These are phyloP conservation scores for Mormyrops attenuatus DNA, from an alignment of 2,797 vertebrate species.

Conservation along the genomic window DNA sequence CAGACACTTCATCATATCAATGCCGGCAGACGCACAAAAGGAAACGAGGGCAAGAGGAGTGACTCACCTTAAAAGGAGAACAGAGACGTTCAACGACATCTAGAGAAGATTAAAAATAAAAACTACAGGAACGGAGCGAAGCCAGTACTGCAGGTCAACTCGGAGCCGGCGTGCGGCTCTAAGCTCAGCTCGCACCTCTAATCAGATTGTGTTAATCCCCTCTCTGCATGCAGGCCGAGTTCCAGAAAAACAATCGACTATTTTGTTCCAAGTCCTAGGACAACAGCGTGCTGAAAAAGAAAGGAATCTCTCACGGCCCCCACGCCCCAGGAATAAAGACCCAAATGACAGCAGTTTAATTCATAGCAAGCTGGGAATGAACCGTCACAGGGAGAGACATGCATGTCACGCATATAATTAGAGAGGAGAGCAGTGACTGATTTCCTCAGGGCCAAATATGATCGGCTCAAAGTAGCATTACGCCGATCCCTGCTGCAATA, in stretches of 20 bases:
- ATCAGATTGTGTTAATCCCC: conserved; percentile 94
- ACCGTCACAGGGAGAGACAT: conserved; percentile 35
- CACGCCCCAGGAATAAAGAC: background rate
- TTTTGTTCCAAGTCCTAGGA: conserved; percentile 41
- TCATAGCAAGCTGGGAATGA: conserved; percentile 23
- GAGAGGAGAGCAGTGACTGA: conserved; percentile 30
- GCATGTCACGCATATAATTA: conserved; percentile 45
- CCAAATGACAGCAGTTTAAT: background rate
- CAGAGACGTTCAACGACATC: conserved; percentile 43
- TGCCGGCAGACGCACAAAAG: background rate
- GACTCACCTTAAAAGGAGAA: conserved; percentile 62
- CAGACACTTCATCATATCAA: background rate
- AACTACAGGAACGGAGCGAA: conserved; percentile 23
- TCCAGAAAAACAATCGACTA: conserved; percentile 56
- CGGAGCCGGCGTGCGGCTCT: conserved; percentile 35
- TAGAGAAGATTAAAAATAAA: conserved; percentile 38
- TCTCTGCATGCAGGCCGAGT: conserved; percentile 63
- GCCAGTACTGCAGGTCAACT: conserved; percentile 39
- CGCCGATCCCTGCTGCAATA: background rate
- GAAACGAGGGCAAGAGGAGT: background rate
- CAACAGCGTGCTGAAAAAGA: background rate
- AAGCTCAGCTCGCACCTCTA: conserved; percentile 61
- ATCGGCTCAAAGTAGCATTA: conserved; percentile 27
- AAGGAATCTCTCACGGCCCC: background rate
- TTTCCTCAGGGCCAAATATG: conserved; percentile 34